Evolutionary conservation across 2,888 invertebrate genomes (phyloP), one percentile per base, ranked within the genome.

Genomic region (Eupithecia subumbrata): DNA sequence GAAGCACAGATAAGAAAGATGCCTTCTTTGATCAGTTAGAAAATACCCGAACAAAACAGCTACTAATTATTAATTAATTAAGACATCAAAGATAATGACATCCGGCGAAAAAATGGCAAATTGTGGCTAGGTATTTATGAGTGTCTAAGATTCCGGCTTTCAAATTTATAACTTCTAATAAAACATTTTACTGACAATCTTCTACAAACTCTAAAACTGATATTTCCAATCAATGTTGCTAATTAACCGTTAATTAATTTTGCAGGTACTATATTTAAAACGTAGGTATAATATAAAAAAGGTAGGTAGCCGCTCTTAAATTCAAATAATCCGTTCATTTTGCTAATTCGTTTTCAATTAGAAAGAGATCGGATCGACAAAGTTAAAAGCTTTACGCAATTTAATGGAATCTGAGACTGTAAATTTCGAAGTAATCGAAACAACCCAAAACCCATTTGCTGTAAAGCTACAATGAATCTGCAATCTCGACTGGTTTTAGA

Each of bases 111-210:
- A 78, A 75, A 81, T 81, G 76, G 78, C 82, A 80, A 83, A 80
- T 80, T 79, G 78, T 83, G 66, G 72, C 69, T 83, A 12, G 34
- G 34, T 37, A 84, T 84, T 84, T 83, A 85, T 82, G 76, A 76
- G 76, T 75, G 83, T 80, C 84, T 85, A 87, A 84, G 84, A 84
- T 86, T 86, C 82, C 83, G 79, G 83, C 84, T 87, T 89, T 85
- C 84, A 82, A 83, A 83, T 88, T 88, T 87, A 88, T 86, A 85
- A 80, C 69, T 52, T 77, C 34, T 82, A 82, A 83, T 88, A 85
- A 88, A 88, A 83, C 76, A 81, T 79, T 81, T 73, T 77, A 63
- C 74, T 85, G 80, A 79, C 77, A 79, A 82, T 81, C 78, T 5
- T 22, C n/a, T 56, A 14, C n/a, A 12, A 56, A n/a, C 7, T 48